Percentiles rank a stretch among this genome's conserved stretches.
Evolutionary conservation across 2,113 vertebrate species (phyloP).

Genomic region (Solenodon paradoxus): DNA sequence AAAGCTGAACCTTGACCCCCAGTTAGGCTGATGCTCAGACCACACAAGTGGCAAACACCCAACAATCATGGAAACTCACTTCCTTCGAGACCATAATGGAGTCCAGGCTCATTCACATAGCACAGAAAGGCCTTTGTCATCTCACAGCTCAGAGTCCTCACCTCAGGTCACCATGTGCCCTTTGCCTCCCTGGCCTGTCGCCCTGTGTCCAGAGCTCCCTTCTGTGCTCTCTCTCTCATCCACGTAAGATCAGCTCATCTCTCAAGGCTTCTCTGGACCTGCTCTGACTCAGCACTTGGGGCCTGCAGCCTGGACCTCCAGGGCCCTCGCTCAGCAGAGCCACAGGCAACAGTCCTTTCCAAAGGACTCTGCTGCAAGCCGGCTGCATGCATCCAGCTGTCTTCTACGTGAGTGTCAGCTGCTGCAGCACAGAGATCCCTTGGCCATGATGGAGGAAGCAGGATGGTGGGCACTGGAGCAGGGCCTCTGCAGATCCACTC

Average conservation of each 20-base stretch:
- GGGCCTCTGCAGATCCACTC: background rate
- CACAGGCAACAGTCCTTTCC: background rate
- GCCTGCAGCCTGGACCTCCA: background rate
- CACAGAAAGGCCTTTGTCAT: fast-evolving
- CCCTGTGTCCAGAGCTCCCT: background rate
- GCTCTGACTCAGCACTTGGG: background rate
- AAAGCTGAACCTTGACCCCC: background rate
- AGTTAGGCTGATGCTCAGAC: background rate
- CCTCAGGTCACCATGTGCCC: background rate
- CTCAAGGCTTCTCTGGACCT: background rate
- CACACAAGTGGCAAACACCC: too few relatives aligned
- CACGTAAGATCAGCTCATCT: background rate
- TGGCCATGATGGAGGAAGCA: fast-evolving
- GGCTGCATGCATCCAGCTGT: too few relatives aligned
- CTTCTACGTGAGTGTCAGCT: background rate
- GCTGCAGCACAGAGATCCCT: background rate
- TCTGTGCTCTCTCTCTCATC: fast-evolving
- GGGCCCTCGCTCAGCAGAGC: background rate
- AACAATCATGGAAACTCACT: too few relatives aligned
- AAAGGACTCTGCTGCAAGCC: fast-evolving
- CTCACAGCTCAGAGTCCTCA: fast-evolving
- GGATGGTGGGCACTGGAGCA: fast-evolving
- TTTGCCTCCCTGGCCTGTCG: background rate
- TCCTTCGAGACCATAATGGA: too few relatives aligned
- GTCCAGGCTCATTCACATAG: background rate